A percentile compares a stretch with the other conserved stretches of the same genome.
These are phyloP conservation scores for Aselliscus stoliczkanus DNA, from an alignment of 2,797 vertebrate species.

Conservation along the genomic window DNA sequence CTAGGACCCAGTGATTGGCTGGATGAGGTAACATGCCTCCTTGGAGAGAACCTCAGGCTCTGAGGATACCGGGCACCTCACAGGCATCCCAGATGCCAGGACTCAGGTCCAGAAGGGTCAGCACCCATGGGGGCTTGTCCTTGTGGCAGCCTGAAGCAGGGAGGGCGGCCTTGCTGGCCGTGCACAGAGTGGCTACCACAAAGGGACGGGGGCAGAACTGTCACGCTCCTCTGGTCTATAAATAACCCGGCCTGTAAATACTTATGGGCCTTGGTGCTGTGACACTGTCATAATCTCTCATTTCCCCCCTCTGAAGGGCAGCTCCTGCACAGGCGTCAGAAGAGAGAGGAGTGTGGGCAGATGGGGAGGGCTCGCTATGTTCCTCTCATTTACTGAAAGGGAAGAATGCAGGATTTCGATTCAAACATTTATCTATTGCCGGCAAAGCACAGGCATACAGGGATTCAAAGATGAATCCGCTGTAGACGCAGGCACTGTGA, in stretches of 20 bases:
- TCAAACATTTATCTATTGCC: background rate
- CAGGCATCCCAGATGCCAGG: too few relatives aligned
- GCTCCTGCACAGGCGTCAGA: background rate
- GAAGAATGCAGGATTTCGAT: background rate
- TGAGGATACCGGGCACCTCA: background rate
- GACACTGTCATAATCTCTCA: background rate
- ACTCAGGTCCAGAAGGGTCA: background rate
- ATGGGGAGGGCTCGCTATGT: rapidly evolving
- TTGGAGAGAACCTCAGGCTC: background rate
- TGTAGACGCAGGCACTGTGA: background rate
- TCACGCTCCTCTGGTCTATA: background rate
- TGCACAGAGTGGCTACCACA: rapidly evolving
- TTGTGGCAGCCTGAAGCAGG: background rate
- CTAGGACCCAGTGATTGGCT: background rate
- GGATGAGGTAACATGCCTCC: background rate
- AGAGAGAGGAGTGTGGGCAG: background rate
- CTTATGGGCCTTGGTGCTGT: background rate
- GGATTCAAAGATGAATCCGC: background rate
- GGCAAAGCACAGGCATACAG: background rate
- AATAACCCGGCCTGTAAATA: background rate
- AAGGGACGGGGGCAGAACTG: background rate
- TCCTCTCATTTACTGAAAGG: background rate
- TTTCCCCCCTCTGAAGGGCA: background rate
- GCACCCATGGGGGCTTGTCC: rapidly evolving
- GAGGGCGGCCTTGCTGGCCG: background rate